Base-by-base conservation (phyloP, 2,888 invertebrate genomes). In the Phaedon cochleariae region DNA sequence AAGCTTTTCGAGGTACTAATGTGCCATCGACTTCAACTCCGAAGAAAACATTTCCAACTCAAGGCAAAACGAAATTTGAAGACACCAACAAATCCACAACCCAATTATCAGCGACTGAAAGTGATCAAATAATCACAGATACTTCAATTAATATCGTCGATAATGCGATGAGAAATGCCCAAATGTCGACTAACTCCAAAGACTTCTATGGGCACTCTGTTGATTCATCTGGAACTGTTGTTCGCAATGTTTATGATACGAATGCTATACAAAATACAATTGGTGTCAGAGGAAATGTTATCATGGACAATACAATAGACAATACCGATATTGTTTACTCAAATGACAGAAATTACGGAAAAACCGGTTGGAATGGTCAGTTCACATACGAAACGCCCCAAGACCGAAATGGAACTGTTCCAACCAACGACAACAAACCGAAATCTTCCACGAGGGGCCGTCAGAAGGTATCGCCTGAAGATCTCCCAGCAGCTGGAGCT, bases 231-330 rank as follows among this genome's bases (percentile, higher is more conserved):
- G 73, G 69, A 18, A 81, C 79, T 3, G 12, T 77, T 7, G 82
- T 83, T 1, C 73, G 72, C 52, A 82, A 82, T 57, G 79, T 79
- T 6, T 83, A 82, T 61, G 82, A 83, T 60, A 77, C 81, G 12
- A 79, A 71, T 45, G 82, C 83, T 29, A 75, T 79, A 12, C 83
- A 83, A 72, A 83, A 82, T 62, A 82, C 81, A 15, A 83, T 83
- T 41, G 82, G 82, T 45, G 78, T 79, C n/a, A 77, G 63, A 68
- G 84, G 84, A 4, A 85, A 81, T 48, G 85, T 87, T 72, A 84
- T 86, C 73, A 83, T 85, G 76, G 86, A 86, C 73, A 68, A 71
- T 54, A 77, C 85, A 62, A 84, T 85, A 71, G 86, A 86, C 75
- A 73, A 76, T n/a, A 81, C 76, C 29, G 81, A 83, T 72, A 70